A percentile compares a stretch with the other conserved stretches of the same genome.
Evolutionary conservation across 2,888 invertebrate species (phyloP).

Genomic region (Aricia artaxerxes): DNA sequence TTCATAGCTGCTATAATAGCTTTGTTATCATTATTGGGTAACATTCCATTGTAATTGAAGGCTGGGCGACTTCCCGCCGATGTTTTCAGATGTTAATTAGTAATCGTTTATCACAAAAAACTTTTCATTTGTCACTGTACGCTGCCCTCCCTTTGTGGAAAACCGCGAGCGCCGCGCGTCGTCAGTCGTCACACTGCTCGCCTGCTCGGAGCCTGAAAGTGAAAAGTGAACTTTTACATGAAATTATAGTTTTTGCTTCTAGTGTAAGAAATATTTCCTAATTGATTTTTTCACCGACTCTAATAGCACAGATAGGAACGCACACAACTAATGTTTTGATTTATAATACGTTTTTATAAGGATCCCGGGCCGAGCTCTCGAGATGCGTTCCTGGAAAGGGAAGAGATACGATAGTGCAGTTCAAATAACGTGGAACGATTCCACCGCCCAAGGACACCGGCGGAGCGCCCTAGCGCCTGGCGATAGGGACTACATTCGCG

Average conservation of each 20-base stretch:
- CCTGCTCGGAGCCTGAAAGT: neutral
- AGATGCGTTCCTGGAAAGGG: slow-evolving; percentile 26
- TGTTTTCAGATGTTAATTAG: slow-evolving; percentile 53
- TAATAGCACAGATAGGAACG: slow-evolving; percentile 7
- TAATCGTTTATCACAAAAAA: slow-evolving; percentile 44
- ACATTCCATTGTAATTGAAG: slow-evolving; percentile 66
- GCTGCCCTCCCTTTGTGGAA: slow-evolving; percentile 35
- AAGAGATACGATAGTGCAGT: slow-evolving; percentile 22
- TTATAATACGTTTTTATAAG: slow-evolving; percentile 25
- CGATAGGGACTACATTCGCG: neutral
- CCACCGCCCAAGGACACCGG: neutral
- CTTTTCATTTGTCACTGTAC: slow-evolving; percentile 56
- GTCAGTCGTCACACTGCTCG: neutral
- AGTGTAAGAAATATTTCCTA: neutral
- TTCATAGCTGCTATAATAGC: slow-evolving; percentile 75
- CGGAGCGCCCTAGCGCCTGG: neutral
- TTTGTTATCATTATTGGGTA: slow-evolving; percentile 76
- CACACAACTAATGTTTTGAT: slow-evolving; percentile 23
- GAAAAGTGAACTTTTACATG: neutral
- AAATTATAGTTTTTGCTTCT: neutral
- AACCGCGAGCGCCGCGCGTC: slow-evolving; percentile 9
- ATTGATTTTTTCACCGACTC: neutral
- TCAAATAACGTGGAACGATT: slow-evolving; percentile 24
- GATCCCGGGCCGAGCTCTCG: neutral
- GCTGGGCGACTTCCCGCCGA: slow-evolving; percentile 48